These are phyloP conservation scores for Nycticryphes semicollaris DNA, from an alignment of 2,113 vertebrate genomes.

Conservation along the genomic window DNA sequence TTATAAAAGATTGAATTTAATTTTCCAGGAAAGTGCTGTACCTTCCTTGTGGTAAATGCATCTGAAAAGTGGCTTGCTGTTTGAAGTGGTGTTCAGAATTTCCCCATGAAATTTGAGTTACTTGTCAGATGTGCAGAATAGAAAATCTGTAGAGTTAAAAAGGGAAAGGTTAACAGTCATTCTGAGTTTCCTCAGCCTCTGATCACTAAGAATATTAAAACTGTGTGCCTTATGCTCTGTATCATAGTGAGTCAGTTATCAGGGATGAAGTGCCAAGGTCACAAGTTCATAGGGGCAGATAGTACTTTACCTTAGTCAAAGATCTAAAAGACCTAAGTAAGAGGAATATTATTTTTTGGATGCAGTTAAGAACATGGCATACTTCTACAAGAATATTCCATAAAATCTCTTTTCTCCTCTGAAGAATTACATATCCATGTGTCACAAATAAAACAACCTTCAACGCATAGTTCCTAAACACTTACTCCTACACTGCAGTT, in stretches of 20 bases:
- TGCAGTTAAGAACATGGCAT: background rate
- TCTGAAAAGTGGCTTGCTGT: background rate
- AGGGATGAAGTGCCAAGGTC: background rate
- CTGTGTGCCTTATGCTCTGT: background rate
- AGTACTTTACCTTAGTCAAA: background rate
- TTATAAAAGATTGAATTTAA: background rate
- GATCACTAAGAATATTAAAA: background rate
- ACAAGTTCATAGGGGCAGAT: background rate
- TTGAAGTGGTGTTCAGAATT: background rate
- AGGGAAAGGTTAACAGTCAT: background rate
- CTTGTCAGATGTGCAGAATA: background rate
- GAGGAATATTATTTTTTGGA: background rate
- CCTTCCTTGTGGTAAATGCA: background rate
- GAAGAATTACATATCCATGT: background rate
- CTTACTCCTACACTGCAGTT: background rate
- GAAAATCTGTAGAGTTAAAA: background rate
- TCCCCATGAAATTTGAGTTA: background rate
- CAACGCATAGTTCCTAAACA: background rate
- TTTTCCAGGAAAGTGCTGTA: background rate
- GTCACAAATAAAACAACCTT: background rate
- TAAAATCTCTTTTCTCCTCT: background rate
- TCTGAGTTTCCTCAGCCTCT: background rate
- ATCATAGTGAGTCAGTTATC: background rate
- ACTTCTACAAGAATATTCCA: background rate
- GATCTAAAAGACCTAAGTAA: background rate